Evolutionary conservation across 2,797 vertebrate species (phyloP), one percentile per base, ranked within the genome.

Genomic region (Lindbergichthys nudifrons): DNA sequence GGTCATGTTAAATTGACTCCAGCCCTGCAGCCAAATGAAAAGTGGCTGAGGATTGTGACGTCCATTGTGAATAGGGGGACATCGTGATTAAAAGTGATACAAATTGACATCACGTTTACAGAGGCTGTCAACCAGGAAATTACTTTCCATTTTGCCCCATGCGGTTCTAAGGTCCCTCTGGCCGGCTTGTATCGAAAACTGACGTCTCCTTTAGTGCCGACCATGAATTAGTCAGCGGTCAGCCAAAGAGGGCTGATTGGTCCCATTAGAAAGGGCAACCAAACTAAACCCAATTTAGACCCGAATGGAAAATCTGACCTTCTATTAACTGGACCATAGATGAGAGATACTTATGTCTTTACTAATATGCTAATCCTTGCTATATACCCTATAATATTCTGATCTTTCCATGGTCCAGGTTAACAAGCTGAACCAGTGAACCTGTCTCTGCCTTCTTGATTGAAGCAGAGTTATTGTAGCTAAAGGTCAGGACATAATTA

Each of bases 151-250:
- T 88, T 77, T 62, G 69, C 45, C 51, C 21, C 51, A 9, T 14
- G 48, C 18, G 1, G 30, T 51, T 66, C 42, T 60, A 18, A 36
- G 2, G 18, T 43, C 30, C 53, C 43, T 51, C 62, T 58, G 57
- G 59, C 72, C 71, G 32, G 4, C 59, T 81, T 53, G 15, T 72
- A 21, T 84, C 65, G 71, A 80, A 81, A 36, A 56, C 15, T 82
- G 71, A 79, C 50, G 11, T 88, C 57, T 69, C 70, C 36, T 68
- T 76, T 74, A 77, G 79, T 59, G 77, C 65, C 59, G 3, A 10
- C 19, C 63, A 84, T 87, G 67, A 90, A 90, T 91, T 77, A 88
- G 70, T 88, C 74, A 91, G 70, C 26, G 53, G 65, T 32, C 32
- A 43, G 32, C 21, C 30, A 5, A 60, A 70, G 68, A 50, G 3